phyloP scores from a whole-genome alignment of 1,140 invertebrate species.

The Bilobella aurantiaca region DNA sequence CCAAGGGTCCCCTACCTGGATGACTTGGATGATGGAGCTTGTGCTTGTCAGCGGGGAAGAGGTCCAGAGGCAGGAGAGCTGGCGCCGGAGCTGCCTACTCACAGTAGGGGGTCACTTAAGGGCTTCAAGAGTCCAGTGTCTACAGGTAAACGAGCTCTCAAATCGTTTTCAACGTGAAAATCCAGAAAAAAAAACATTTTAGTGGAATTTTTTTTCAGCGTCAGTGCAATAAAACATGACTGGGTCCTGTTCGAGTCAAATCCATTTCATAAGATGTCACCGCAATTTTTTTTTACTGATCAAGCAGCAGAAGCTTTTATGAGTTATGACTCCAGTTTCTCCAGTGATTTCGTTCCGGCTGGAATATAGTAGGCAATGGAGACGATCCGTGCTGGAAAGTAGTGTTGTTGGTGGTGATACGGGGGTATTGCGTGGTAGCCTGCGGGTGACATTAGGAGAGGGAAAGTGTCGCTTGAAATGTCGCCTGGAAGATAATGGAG shows the following conservation, averaged over 20 bases:
- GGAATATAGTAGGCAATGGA: no score
- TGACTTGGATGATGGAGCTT: neutral
- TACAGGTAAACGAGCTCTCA: slow-evolving; percentile 18
- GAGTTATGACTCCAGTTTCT: neutral
- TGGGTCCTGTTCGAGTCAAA: no score
- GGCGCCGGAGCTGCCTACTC: slow-evolving; percentile 35
- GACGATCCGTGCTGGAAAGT: no score
- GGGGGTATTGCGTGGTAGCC: slow-evolving; percentile 28
- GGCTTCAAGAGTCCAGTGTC: slow-evolving; percentile 34
- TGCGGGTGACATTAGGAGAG: slow-evolving; percentile 33
- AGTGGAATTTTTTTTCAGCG: no score
- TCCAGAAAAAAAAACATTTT: no score
- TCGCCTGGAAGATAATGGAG: slow-evolving; percentile 27
- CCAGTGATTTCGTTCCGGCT: no score
- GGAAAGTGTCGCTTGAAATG: slow-evolving; percentile 34
- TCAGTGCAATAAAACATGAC: no score
- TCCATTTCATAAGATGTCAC: no score
- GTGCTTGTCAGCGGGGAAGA: slow-evolving; percentile 32
- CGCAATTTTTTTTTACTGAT: no score
- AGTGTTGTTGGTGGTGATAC: no score
- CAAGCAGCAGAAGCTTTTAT: no score
- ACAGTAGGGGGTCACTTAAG: slow-evolving; percentile 34
- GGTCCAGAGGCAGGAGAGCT: slow-evolving; percentile 23
- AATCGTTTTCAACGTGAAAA: neutral
- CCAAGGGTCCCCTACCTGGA: slow-evolving; percentile 3